Conservation (phyloP, 64 coral and sea anemone species). For the Porites lutea region DNA sequence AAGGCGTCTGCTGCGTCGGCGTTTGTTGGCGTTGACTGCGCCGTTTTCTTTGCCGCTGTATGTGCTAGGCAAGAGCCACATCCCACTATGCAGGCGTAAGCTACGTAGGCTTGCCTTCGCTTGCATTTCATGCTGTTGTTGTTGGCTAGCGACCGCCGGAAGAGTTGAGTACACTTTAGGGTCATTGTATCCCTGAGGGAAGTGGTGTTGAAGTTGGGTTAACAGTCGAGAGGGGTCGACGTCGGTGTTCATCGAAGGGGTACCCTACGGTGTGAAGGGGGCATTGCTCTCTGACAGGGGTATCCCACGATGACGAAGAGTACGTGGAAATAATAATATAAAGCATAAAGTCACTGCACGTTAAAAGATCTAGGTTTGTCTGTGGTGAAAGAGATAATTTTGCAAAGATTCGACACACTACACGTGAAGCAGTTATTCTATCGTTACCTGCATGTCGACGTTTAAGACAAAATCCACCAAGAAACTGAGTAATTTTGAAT, state of each 20-base stretch:
- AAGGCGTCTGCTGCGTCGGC: background rate
- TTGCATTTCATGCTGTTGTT: constrained; percentile 32
- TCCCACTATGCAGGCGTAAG: constrained; percentile 69
- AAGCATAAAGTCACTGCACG: no score
- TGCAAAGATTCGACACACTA: no score
- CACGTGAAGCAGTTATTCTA: no score
- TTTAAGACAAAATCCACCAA: no score
- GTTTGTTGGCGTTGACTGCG: background rate
- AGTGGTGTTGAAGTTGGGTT: constrained; percentile 85
- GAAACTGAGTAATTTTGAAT: no score
- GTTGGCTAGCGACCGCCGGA: constrained; percentile 64
- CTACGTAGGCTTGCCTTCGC: constrained; percentile 58
- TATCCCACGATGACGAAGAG: constrained; percentile 73
- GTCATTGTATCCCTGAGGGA: constrained; percentile 79
- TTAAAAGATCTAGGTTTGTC: no score
- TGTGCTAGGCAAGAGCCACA: constrained; percentile 6
- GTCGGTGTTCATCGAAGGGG: constrained; percentile 70
- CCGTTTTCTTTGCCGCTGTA: background rate
- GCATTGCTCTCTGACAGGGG: constrained; percentile 92
- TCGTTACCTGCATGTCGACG: no score
- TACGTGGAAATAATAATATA: constrained; percentile 45
- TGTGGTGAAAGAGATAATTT: no score
- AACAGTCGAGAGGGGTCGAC: constrained; percentile 89
- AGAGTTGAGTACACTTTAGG: constrained; percentile 81
- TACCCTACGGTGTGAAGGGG: constrained; percentile 94